phyloP scores from a whole-genome alignment of 2,113 vertebrate species.

The Prionailurus bengalensis region DNA sequence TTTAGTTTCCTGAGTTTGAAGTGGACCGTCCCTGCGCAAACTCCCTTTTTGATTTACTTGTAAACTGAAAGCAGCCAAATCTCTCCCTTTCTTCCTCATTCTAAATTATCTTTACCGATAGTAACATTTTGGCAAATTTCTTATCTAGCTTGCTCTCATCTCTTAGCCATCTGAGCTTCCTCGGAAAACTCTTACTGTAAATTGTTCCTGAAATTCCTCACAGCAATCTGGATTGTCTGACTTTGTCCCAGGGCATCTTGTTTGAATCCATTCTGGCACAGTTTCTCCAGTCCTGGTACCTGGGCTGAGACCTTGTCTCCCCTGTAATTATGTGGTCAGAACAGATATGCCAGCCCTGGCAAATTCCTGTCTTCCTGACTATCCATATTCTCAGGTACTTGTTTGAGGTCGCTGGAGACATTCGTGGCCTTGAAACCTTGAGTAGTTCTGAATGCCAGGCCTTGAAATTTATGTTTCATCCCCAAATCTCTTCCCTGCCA shows the following conservation, averaged over 20 bases:
- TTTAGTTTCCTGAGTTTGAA: neutral
- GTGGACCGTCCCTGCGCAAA: neutral
- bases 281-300: neutral
- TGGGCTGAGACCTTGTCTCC: neutral
- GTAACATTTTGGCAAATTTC: neutral
- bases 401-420: neutral
- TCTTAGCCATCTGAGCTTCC: neutral
- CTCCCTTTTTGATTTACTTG: neutral
- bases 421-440: neutral
- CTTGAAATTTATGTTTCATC: conserved; percentile 10
- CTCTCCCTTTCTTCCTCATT: neutral
- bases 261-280: neutral
- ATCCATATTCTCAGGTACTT: neutral
- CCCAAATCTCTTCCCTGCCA: neutral
- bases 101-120: neutral
- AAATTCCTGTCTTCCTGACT: neutral
- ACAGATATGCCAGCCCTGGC: neutral
- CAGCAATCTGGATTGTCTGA: neutral
- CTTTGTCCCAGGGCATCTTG: neutral
- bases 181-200: conserved; percentile 16
- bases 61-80: neutral
- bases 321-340: neutral
- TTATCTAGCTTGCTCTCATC: neutral
- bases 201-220: neutral
- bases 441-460: conserved; percentile 16